Base-by-base conservation (phyloP, 1,140 invertebrate genomes). In the Drosophila baimaii region DNA sequence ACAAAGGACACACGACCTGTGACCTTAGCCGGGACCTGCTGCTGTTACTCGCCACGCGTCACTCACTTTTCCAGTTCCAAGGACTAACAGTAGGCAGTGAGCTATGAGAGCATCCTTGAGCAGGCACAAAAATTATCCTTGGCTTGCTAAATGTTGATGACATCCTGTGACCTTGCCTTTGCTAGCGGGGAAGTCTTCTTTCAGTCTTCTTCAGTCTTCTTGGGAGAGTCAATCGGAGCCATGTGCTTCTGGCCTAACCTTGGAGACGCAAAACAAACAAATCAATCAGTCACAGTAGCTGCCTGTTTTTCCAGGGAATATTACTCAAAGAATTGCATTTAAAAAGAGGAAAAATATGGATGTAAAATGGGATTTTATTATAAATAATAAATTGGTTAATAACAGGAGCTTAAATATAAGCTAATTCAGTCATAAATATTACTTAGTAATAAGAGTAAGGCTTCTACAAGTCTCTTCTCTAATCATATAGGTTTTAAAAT, bases 221-320 rank as follows among this genome's bases (percentile, higher is more conserved):
- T n/a, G n/a, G 33, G 31, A 57, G 31, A 66, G 68, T 58, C 69
- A 59, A 41, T 57, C 54, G 61, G 37, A 55, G 23, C 33, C 57
- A 47, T 39, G 29, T 35, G 79, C 73, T 81, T 65, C 52, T 59
- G 55, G 4, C n/a, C 10, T 71, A 70, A 83, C 83, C 83, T 83
- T 83, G 72, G 59, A 62, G 37, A 54, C 58, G n/a, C n/a, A n/a
- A 73, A 37, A 68, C 65, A 79, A 52, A 82, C 76, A 77, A 80
- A 89, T 83, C 80, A 88, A 89, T 88, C 84, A 84, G 84, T 88
- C 84, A 88, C 83, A 86, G 63, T 73, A 66, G 78, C 61, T 46
- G 46, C 39, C 29, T 33, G 44, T 47, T 31, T 51, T 77, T 77
- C 56, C 39, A 59, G 12, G 62, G 66, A 64, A 61, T 27, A 33